Evolutionary conservation across 1,140 invertebrate genomes (phyloP).

Genomic region (Solenopsis fugax): DNA sequence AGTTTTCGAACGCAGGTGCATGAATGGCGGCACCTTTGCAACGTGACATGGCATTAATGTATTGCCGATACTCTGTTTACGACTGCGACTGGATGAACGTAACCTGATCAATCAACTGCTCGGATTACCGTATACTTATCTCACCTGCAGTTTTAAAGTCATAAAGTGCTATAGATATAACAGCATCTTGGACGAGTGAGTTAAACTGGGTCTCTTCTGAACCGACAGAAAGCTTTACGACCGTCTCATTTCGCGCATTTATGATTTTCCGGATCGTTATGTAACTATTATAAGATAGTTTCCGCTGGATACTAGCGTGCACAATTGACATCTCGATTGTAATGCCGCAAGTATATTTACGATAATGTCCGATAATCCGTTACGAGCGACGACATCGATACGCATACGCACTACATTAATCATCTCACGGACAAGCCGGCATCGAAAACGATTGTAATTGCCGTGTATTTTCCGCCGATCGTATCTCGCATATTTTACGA

Average conservation of each 20-base stretch:
- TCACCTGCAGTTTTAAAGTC: constrained; percentile 9
- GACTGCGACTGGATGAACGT: constrained; percentile 52
- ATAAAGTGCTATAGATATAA: constrained; percentile 30
- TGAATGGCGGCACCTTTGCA: constrained; percentile 17
- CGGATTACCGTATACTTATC: constrained; percentile 62
- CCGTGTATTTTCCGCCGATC: constrained; percentile 79
- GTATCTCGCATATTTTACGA: constrained; percentile 77
- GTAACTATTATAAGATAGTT: constrained; percentile 43
- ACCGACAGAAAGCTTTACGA: constrained; percentile 13
- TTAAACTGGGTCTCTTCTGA: neutral
- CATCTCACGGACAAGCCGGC: constrained; percentile 35
- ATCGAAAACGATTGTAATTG: constrained; percentile 77
- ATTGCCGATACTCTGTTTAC: constrained; percentile 59
- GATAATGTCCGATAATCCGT: constrained; percentile 45
- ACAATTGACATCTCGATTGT: constrained; percentile 58
- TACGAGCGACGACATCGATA: constrained; percentile 54
- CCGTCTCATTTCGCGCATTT: constrained; percentile 13
- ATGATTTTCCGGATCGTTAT: constrained; percentile 41
- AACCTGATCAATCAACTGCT: constrained; percentile 59
- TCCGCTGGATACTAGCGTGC: constrained; percentile 24
- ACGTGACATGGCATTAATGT: constrained; percentile 55
- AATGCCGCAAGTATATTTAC: constrained; percentile 32
- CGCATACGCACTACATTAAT: constrained; percentile 54
- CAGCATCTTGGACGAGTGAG: constrained; percentile 16
- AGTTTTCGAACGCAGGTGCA: neutral